Base-by-base conservation (phyloP, 2,888 invertebrate species). In the Mermis nigrescens region DNA sequence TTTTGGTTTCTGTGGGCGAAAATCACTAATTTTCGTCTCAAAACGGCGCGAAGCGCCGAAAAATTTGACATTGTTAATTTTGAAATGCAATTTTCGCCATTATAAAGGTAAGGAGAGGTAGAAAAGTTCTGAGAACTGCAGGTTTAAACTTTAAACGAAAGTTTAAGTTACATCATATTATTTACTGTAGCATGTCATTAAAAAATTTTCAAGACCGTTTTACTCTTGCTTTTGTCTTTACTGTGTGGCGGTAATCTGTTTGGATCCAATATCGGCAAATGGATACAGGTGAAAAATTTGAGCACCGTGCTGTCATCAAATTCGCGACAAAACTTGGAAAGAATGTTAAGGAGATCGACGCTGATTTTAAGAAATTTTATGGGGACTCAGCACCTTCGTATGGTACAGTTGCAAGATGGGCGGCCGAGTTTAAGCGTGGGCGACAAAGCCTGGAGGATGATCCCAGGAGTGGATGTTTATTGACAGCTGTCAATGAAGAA, bases 321-420 rank as follows among this genome's bases (percentile, higher is more conserved):
- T 53, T 53, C 29, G 12, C 29, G 29, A 53, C 54, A 22, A 53
- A 53, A 29, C 54, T 53, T 29, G 54, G 54, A 12, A 53, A 53
- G 31, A 53, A 53, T 29, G 31, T 12, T 3, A 53, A 7, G 3
- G 54, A 53, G 31, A 15, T 53, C 29, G 27, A 53, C 7, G 24
- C 31, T 22, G 54, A 53, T 7, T 29, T 53, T 12, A 27, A 31
- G 15, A 53, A 53, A 29, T 7, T 29, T 53, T 31, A 48, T 48
- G 51, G 51, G 7, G 51, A 48, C 24, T 48, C 51, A 19, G 24
- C 51, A 22, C 51, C 51, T 22, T 24, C 51, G 24, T 48, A 48
- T 48, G 7, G 51, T 24, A 48, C 51, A 12, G 24, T n/a, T n/a
- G n/a, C n/a, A n/a, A n/a, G n/a, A n/a, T n/a, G n/a, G n/a, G n/a